Evolutionary conservation across 2,888 invertebrate species (phyloP).

Genomic region (Stenolophus ochropezus): DNA sequence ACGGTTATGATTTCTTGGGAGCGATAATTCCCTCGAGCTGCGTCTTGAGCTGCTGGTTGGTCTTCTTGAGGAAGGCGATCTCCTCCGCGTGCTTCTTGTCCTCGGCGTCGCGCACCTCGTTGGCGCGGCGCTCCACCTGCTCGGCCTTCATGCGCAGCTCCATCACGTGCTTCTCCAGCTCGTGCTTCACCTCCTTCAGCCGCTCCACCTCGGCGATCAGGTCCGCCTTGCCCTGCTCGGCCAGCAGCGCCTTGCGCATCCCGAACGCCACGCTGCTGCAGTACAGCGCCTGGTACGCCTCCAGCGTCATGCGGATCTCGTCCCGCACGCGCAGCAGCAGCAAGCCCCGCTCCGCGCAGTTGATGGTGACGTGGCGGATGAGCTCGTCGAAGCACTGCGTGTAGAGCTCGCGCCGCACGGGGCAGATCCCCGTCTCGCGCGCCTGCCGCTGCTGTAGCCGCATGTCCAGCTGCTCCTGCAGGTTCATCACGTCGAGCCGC

Average conservation of each 20-base stretch:
- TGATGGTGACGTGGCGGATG: constrained; percentile 96
- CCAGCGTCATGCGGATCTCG: constrained; percentile 96
- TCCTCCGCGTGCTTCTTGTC: constrained; percentile 96
- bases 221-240: constrained; percentile 92
- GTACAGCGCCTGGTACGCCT: constrained; percentile 96
- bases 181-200: constrained; percentile 80
- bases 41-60: constrained; percentile 94
- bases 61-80: constrained; percentile 92
- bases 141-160: constrained; percentile 84
- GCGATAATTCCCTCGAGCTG: constrained; percentile 96
- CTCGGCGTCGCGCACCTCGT: constrained; percentile 90
- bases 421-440: constrained; percentile 96
- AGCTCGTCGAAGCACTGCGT: constrained; percentile 96
- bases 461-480: constrained; percentile 96
- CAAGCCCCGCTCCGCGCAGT: constrained; percentile 97
- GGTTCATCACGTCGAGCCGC: constrained; percentile 93
- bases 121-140: constrained; percentile 87
- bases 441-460: constrained; percentile 93
- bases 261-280: constrained; percentile 99
- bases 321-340: constrained; percentile 93
- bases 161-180: constrained; percentile 78
- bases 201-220: constrained; percentile 84
- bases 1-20: constrained; percentile 81
- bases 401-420: constrained; percentile 93
- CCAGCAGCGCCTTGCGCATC: constrained; percentile 97